Evolutionary conservation across 2,888 invertebrate species (phyloP).

Genomic region (Cryptosula pallasiana): DNA sequence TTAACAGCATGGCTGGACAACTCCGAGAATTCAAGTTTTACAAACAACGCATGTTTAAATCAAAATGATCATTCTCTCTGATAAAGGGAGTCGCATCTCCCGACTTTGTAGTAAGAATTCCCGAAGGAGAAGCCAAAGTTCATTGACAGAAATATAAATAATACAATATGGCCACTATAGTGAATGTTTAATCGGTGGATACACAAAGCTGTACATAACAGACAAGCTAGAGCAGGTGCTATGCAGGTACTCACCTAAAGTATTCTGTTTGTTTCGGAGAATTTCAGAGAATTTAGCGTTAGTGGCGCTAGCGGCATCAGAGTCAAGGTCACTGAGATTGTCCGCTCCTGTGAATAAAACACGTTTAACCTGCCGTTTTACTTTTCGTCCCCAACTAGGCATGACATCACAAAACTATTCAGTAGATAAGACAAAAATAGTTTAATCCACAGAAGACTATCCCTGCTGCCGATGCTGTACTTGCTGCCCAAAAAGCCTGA

Average conservation of each 20-base stretch:
- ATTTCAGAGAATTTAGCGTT: conserved; percentile 43
- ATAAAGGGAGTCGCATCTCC: too few relatives aligned
- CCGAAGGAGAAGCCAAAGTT: too few relatives aligned
- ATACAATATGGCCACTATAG: too few relatives aligned
- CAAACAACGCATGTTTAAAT: too few relatives aligned
- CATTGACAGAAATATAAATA: too few relatives aligned
- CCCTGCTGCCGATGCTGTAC: not conserved
- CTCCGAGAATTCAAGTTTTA: too few relatives aligned
- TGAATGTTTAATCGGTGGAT: too few relatives aligned
- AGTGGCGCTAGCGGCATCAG: conserved; percentile 36
- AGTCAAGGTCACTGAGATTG: conserved; percentile 33
- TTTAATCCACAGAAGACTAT: not conserved
- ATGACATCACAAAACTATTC: not conserved
- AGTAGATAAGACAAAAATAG: not conserved
- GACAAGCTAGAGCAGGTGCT: too few relatives aligned
- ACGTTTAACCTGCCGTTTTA: conserved; percentile 5
- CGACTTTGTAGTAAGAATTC: too few relatives aligned
- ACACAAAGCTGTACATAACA: too few relatives aligned
- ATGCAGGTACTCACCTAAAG: conserved; percentile 20
- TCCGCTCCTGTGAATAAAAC: conserved; percentile 17
- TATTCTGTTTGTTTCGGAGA: conserved; percentile 40
- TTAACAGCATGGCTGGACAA: too few relatives aligned
- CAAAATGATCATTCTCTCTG: too few relatives aligned
- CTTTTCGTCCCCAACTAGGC: conserved; percentile 4
- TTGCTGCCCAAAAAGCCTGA: not conserved